These are phyloP conservation scores for Aspidiotus destructor DNA, from an alignment of 2,888 invertebrate genomes.

Conservation along the genomic window DNA sequence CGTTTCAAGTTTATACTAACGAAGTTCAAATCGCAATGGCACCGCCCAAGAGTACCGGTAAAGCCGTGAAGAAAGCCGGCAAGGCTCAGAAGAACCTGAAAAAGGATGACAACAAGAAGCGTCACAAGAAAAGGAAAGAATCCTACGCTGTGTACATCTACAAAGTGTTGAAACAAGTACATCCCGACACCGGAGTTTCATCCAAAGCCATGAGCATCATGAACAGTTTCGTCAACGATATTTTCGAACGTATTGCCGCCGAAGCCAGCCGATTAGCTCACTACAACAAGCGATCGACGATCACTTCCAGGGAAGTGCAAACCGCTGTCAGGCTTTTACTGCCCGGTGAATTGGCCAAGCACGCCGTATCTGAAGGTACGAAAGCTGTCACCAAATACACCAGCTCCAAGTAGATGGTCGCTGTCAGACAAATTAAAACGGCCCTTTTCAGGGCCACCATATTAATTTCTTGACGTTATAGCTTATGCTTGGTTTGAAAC, in stretches of 20 bases:
- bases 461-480: conserved; percentile 6
- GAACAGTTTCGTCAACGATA: conserved; percentile 66
- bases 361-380: conserved; percentile 57
- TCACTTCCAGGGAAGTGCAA: conserved; percentile 60
- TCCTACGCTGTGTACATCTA: conserved; percentile 51
- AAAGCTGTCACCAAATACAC: conserved; percentile 55
- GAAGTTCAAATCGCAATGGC: conserved; percentile 13
- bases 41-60: conserved; percentile 35
- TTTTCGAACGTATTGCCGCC: conserved; percentile 58
- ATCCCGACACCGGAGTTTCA: conserved; percentile 57
- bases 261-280: conserved; percentile 47
- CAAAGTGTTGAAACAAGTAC: conserved; percentile 53
- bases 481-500: too few species aligned
- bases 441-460: conserved; percentile 37
- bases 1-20: too few species aligned
- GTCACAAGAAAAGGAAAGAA: conserved; percentile 50
- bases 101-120: conserved; percentile 51
- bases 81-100: conserved; percentile 51
- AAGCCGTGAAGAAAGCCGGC: conserved; percentile 48
- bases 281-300: conserved; percentile 52
- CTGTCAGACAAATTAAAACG: conserved; percentile 32
- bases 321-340: conserved; percentile 57
- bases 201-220: conserved; percentile 62
- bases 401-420: conserved; percentile 41
- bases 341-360: conserved; percentile 63